Base-by-base conservation (phyloP, 2,797 vertebrate species). In the Chrosomus eos region DNA sequence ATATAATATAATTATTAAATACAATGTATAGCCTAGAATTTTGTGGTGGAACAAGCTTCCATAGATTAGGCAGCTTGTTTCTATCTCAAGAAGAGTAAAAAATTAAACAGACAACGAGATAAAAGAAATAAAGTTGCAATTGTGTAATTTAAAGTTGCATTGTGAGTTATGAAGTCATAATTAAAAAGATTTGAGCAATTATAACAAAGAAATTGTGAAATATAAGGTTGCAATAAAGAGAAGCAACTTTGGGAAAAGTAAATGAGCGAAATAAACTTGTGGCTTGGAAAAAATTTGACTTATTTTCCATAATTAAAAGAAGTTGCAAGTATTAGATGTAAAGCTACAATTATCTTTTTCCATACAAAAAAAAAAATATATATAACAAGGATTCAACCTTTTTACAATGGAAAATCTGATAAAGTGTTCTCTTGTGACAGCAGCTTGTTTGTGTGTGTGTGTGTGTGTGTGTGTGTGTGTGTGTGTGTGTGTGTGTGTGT, bases 401-500 rank as follows among this genome's bases (percentile, higher is more conserved):
- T 45, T 31, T 77, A 77, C 8, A 40, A 60, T 40, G 53, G 74
- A 60, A 60, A 43, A 40, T 60, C 36, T 77, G 55, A 77, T 40
- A 55, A 38, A 21, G 33, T 3, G 0, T 51, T 66, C 23, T 43
- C 3, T 60, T 60, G 53, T 40, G 40, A 53, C 48, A 66, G 40
- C 26, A 51, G 21, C 11, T 11, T 26, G 26, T 75, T 14, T 26
- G 7, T 60, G 13, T 71, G 71, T n/a, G 48, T 55, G 23, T 53
- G 33, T 70, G 78, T 80, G 64, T 62, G 81, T 72, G 43, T n/a
- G 18, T 55, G 9, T 68, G 67, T 55, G 53, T 68, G 23, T 45
- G 67, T 45, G 60, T 64, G 18, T 23, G 10, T 60, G 13, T 71
- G 70, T 28, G 64, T 53, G 28, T 38, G 40, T 73, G 72, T 79